These are phyloP conservation scores for Falco biarmicus DNA, from an alignment of 2,797 vertebrate species.

Conservation along the genomic window DNA sequence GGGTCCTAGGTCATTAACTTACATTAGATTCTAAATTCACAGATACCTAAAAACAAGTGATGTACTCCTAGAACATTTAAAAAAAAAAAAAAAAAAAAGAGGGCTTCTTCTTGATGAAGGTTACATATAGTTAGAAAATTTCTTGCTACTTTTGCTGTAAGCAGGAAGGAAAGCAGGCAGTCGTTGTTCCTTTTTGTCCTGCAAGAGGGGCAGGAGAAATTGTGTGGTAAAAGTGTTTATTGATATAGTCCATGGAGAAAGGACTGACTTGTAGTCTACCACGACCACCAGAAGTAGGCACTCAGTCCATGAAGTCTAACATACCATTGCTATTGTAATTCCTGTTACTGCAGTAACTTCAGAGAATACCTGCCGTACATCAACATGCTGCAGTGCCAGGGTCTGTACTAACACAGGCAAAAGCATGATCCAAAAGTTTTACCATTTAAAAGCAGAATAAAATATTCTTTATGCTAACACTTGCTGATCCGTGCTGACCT, in stretches of 20 bases:
- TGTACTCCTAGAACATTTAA: neutral
- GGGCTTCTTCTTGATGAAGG: neutral
- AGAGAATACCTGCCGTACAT: neutral
- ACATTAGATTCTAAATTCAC: neutral
- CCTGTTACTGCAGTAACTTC: neutral
- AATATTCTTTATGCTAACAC: neutral
- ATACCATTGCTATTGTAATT: neutral
- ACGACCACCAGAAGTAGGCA: neutral
- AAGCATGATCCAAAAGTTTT: neutral
- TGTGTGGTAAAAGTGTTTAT: neutral
- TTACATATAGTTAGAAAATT: neutral
- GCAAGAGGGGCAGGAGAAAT: neutral
- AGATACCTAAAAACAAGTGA: neutral
- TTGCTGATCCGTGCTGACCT: neutral
- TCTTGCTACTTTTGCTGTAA: neutral
- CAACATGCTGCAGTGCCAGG: neutral
- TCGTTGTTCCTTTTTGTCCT: neutral
- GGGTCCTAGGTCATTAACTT: neutral
- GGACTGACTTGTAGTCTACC: neutral
- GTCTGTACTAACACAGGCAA: neutral
- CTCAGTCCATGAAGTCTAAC: neutral
- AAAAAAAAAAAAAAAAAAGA: neutral
- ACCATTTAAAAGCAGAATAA: neutral
- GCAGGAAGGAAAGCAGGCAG: neutral
- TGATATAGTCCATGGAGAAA: neutral